Conservation (phyloP, 1,140 invertebrate genomes). For the Aphelinus atriplicis region DNA sequence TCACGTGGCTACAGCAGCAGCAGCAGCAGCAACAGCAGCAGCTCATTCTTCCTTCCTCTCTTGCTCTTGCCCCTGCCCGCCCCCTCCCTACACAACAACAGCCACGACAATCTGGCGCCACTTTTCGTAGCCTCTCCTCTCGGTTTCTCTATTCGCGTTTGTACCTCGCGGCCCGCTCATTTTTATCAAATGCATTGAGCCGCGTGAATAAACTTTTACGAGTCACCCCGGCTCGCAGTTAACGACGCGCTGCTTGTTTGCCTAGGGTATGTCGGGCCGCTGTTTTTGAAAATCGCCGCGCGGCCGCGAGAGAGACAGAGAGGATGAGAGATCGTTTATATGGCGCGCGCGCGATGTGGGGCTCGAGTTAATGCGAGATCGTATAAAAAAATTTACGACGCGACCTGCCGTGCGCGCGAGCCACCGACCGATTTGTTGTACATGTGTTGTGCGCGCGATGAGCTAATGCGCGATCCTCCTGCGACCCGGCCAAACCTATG, state of each 20-base stretch:
- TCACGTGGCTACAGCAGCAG: conserved; percentile 32
- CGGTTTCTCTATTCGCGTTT: conserved; percentile 36
- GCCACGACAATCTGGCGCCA: conserved; percentile 59
- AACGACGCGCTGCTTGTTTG: conserved; percentile 31
- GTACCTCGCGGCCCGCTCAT: conserved; percentile 45
- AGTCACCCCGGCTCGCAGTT: neutral
- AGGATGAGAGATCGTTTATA: conserved; percentile 1
- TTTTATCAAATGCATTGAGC: conserved; percentile 41
- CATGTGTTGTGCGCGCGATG: conserved; percentile 8
- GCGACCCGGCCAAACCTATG: conserved; percentile 15
- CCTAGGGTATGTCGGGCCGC: neutral
- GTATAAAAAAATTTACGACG: conserved; percentile 37
- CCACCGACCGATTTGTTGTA: conserved; percentile 29
- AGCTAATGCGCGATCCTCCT: conserved; percentile 6
- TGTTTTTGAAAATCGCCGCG: conserved; percentile 35
- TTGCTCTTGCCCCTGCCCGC: neutral
- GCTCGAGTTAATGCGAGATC: conserved; percentile 26
- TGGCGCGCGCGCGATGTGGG: neutral
- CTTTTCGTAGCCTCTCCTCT: conserved; percentile 47
- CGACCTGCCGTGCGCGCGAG: neutral
- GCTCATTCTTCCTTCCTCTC: conserved; percentile 13
- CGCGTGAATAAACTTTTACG: conserved; percentile 38
- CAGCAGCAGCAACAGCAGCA: neutral
- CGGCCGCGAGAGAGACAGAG: neutral
- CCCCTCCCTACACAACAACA: neutral